Conservation (phyloP, 2,888 invertebrate species). For the Lepidocyrtoides sp. region DNA sequence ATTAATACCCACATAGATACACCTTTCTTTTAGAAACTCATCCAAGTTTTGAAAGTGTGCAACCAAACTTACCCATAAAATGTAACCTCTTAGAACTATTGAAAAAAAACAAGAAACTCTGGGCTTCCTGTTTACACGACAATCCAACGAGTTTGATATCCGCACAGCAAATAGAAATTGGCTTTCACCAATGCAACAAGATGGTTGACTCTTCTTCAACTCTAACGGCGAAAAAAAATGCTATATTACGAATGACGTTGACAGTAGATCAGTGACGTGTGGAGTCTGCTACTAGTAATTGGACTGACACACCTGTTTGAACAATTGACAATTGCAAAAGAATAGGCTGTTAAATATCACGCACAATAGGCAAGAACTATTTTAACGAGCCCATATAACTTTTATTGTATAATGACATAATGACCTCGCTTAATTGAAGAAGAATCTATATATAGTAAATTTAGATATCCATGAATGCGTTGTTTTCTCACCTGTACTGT, state of each 20-base stretch:
- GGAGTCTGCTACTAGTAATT: neutral
- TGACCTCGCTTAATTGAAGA: too few species aligned
- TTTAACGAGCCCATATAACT: neutral
- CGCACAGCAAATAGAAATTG: neutral
- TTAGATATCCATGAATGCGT: too few species aligned
- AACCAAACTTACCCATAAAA: constrained; percentile 82
- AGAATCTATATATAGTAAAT: too few species aligned
- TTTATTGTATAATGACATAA: too few species aligned
- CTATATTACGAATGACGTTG: neutral
- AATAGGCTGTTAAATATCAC: neutral
- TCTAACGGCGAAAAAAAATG: neutral
- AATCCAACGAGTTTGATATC: constrained; percentile 11
- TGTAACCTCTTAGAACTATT: constrained; percentile 73
- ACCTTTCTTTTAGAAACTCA: too few species aligned
- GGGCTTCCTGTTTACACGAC: constrained; percentile 71
- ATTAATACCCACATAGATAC: too few species aligned
- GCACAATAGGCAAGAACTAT: neutral
- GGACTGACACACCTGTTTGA: neutral
- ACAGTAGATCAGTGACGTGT: neutral
- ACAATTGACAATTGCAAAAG: neutral
- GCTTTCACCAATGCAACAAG: neutral
- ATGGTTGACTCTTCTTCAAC: neutral
- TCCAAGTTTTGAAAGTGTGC: neutral
- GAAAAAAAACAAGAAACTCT: constrained; percentile 76
- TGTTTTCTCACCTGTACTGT: too few species aligned